Evolutionary conservation across 2,888 invertebrate genomes (phyloP), one percentile per base, ranked within the genome.

Genomic region (Melanchra persicariae): DNA sequence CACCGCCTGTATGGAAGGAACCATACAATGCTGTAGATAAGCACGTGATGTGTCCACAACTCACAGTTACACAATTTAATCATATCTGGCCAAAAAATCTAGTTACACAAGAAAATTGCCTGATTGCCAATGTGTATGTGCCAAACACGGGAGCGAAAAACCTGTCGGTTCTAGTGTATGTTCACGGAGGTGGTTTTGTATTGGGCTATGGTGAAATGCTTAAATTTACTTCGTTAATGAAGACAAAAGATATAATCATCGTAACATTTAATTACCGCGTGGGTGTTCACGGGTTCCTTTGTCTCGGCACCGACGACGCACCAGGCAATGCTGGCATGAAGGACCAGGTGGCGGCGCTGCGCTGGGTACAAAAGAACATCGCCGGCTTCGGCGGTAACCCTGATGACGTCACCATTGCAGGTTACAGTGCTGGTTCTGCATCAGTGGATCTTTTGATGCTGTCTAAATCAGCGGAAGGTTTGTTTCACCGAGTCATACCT

Each of bases 281-380:
- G 2, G 89, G 90, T 4, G 47, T 84, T 2, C 86, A 87, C 8
- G 91, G 91, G 0, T 90, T 89, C 55, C 77, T 91, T 6, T 91
- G 90, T 71, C 68, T 90, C 6, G 90, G 90, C 4, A 90, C 90
- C 0, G 78, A 89, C 55, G 77, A 78, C 26, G 82, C 64, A 47
- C 91, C 91, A 8, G 91, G 91, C 6, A 91, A 91, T 49, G 90
- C 89, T 7, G 90, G 89, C 0, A 82, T 90, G 81, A 90, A 90
- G 65, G 90, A 90, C 62, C 88, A 88, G 69, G 83, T 90, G 1
- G 85, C 87, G 0, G 61, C 87, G 4, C 55, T 74, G 55, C 73
- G 59, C 0, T 93, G 93, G 93, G 90, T 93, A 4, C 80, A 90
- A 22, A 84, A 85, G 19, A 91, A 93, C 58, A 92, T 93, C 5